Conservation (phyloP, 2,797 vertebrate species). For the Protonibea diacanthus region DNA sequence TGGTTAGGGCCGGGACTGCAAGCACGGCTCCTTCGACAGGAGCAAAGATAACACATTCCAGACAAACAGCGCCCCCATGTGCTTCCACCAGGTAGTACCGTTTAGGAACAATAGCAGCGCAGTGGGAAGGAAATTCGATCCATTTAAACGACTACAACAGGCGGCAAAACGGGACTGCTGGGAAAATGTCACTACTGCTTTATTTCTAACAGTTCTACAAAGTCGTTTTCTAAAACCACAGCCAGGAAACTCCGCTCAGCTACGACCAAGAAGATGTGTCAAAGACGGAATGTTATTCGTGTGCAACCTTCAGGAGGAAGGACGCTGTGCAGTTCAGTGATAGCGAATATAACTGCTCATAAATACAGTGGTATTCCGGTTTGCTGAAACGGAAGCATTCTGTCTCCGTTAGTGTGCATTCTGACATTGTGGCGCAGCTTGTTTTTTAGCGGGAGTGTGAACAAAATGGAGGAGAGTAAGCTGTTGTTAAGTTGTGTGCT, state of each 20-base stretch:
- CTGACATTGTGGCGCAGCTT: background rate
- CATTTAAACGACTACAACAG: background rate
- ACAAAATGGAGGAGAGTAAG: conserved; percentile 56
- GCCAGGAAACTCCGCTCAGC: background rate
- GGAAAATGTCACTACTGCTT: too few species aligned
- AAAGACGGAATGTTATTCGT: background rate
- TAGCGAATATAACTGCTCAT: background rate
- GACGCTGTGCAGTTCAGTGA: background rate
- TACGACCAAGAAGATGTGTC: background rate
- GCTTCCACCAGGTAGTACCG: background rate
- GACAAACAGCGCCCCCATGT: conserved; percentile 21
- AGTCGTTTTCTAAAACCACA: background rate
- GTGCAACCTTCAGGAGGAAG: background rate
- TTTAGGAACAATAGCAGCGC: conserved; percentile 3
- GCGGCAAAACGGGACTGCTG: background rate
- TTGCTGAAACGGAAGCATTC: too few species aligned
- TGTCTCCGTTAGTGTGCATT: background rate
- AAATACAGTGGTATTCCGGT: too few species aligned
- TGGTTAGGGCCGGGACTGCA: too few species aligned
- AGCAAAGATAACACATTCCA: too few species aligned
- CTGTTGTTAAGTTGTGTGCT: background rate
- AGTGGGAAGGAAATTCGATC: background rate
- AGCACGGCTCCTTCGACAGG: too few species aligned
- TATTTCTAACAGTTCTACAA: background rate
- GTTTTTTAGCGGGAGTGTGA: background rate